phyloP scores from a whole-genome alignment of 2,888 invertebrate genomes.

The Nudaria mundana region DNA sequence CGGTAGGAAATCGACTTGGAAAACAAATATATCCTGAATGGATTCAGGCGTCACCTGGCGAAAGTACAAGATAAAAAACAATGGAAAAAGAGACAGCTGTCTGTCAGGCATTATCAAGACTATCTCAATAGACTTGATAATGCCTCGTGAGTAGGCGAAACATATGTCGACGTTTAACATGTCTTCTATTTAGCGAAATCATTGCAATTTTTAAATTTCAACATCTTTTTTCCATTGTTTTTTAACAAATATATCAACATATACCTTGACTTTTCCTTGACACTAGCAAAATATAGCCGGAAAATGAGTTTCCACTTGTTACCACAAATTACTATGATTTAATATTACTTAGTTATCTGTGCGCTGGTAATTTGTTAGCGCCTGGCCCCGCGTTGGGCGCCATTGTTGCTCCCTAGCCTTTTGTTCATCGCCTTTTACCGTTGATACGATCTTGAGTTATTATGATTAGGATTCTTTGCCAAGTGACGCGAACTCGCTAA shows the following conservation, averaged over 20 bases:
- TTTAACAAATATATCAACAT: conserved; percentile 48
- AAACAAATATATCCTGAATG: too few relatives aligned
- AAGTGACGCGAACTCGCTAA: conserved; percentile 75
- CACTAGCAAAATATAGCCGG: conserved; percentile 57
- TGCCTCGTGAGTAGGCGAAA: too few relatives aligned
- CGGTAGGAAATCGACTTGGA: too few relatives aligned
- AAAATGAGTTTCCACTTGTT: conserved; percentile 66
- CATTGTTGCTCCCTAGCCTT: conserved; percentile 76
- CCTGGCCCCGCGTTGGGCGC: conserved; percentile 67
- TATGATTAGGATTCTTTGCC: conserved; percentile 80
- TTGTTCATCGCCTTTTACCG: conserved; percentile 75
- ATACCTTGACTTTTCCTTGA: conserved; percentile 43
- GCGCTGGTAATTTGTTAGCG: conserved; percentile 78
- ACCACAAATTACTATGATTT: conserved; percentile 81
- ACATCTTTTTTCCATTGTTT: too few relatives aligned
- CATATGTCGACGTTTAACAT: too few relatives aligned
- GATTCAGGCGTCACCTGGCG: too few relatives aligned
- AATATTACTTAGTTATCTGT: conserved; percentile 81
- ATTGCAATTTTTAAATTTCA: too few relatives aligned
- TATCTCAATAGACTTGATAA: too few relatives aligned
- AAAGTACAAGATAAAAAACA: too few relatives aligned
- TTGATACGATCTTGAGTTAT: conserved; percentile 79
- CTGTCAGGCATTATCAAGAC: too few relatives aligned
- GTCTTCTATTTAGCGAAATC: too few relatives aligned
- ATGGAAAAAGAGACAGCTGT: too few relatives aligned